Conservation (phyloP, 2,113 vertebrate genomes). For the Embiotoca jacksoni region DNA sequence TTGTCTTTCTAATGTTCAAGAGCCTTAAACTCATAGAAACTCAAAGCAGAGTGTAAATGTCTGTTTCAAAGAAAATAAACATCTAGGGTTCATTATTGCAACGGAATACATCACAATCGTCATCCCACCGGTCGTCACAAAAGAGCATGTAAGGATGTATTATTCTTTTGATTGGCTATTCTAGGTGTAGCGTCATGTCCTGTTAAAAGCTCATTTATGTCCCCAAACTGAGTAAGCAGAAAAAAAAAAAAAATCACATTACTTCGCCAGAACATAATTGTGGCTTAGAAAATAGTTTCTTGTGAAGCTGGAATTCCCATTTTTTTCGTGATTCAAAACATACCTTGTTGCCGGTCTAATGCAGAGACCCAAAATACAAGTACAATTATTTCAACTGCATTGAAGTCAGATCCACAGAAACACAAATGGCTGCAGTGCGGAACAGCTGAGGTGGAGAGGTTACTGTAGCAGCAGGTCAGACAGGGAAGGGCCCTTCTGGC, state of each 20-base stretch:
- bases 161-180: neutral
- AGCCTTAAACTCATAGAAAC: no score
- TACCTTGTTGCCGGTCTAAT: neutral
- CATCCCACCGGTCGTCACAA: neutral
- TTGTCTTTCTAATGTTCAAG: no score
- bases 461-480: constrained; percentile 66
- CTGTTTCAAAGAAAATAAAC: no score
- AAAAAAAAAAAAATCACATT: neutral
- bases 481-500: constrained; percentile 65
- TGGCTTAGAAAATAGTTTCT: neutral
- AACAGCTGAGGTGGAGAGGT: constrained; percentile 72
- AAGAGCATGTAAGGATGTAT: constrained; percentile 1
- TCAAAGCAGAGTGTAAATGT: no score
- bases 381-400: neutral
- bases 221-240: neutral
- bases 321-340: neutral
- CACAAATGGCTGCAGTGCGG: constrained; percentile 3
- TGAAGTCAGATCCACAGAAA: neutral
- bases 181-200: neutral
- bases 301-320: neutral
- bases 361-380: no score
- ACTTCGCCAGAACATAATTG: neutral
- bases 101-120: no score
- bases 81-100: no score
- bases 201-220: neutral